These are phyloP conservation scores for Gastrophryne carolinensis DNA, from an alignment of 2,797 vertebrate species.

Conservation along the genomic window DNA sequence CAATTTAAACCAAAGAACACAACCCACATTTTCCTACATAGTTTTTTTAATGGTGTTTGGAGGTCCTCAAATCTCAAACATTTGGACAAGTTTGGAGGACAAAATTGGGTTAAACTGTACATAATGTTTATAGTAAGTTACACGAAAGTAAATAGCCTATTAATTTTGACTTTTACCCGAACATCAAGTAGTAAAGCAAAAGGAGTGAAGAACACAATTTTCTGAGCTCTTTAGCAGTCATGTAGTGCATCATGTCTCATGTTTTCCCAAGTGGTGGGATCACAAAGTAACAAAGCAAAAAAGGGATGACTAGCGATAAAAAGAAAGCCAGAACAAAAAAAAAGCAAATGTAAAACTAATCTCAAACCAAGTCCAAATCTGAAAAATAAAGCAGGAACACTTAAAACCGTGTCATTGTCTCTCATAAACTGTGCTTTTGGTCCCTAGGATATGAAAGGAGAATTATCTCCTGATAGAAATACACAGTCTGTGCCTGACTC, in stretches of 20 bases:
- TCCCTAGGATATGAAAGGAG: constrained; percentile 36
- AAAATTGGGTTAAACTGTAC: no score
- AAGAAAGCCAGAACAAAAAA: constrained; percentile 37
- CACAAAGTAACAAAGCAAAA: constrained; percentile 42
- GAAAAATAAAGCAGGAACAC: constrained; percentile 35
- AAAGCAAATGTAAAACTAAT: constrained; percentile 41
- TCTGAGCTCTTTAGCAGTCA: constrained; percentile 37
- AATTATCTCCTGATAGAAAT: constrained; percentile 44
- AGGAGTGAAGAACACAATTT: not conserved
- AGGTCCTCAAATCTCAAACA: no score
- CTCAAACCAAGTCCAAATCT: constrained; percentile 22
- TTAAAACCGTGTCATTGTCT: constrained; percentile 33
- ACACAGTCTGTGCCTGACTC: not conserved
- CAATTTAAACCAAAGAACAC: no score
- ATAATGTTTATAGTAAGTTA: no score
- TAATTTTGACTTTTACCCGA: no score
- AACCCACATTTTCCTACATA: no score
- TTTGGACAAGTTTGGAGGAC: no score
- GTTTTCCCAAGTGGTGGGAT: constrained; percentile 23
- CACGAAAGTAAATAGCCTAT: no score
- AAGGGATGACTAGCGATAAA: constrained; percentile 32
- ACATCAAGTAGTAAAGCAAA: no score
- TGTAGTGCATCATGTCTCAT: constrained; percentile 29
- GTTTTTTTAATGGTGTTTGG: no score
- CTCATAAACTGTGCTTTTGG: constrained; percentile 43